Base-by-base conservation (phyloP, 2,797 vertebrate genomes). In the Oceanodroma leucorhoa region DNA sequence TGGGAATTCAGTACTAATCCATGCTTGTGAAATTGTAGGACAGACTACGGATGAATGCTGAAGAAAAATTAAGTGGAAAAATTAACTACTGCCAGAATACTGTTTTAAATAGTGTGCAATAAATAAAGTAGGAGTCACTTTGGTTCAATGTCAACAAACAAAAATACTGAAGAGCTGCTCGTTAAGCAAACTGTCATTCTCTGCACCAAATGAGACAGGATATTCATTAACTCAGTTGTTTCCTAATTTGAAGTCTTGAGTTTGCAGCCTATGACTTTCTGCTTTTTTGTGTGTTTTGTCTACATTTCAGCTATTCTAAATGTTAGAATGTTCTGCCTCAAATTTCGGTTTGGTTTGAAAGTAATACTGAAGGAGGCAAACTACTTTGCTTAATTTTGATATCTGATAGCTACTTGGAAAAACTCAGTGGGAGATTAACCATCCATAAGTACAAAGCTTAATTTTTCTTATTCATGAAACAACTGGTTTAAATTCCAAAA, bases 401-500 rank as follows among this genome's bases (percentile, higher is more conserved):
- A 18, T 41, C 14, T 51, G 19, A 18, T n/a, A 54, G n/a, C 15
- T 57, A 12, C 9, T 38, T 72, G 32, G 14, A 46, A 40, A 34
- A 70, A 45, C 24, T 48, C 15, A 11, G 3, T 43, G n/a, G 43
- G 32, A 64, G 45, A 27, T 16, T 26, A 62, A 29, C 2, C 7
- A 30, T n/a, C 13, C 3, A 1, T 17, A 62, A 62, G 3, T 32
- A 40, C 3, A 12, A 72, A 92, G 24, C 57, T 80, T 45, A 45
- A 10, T 65, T 86, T 82, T 85, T 85, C 79, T 54, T 93, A 46
- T 67, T 87, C 2, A 3, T 54, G 22, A 83, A 96, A 85, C 29
- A 82, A 58, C 20, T 78, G 40, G 55, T 87, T 93, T 91, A 92
- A 94, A 94, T 91, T 89, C 67, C 22, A 51, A 80, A 91, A 83